phyloP scores from a whole-genome alignment of 1,140 invertebrate genomes.

The Drosophila setifemur region DNA sequence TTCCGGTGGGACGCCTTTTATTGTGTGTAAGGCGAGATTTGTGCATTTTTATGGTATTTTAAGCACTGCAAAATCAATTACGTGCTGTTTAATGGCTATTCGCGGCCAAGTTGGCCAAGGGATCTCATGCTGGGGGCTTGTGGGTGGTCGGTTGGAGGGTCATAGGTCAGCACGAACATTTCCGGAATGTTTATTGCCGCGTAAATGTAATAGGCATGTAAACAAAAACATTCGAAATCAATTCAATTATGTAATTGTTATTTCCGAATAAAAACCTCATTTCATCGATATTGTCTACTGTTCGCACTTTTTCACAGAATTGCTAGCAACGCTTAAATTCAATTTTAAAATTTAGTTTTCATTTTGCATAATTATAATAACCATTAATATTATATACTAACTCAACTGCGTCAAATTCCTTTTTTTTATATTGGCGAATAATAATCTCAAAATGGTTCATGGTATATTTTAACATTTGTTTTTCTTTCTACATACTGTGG shows the following conservation, averaged over 20 bases:
- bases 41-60: constrained; percentile 63
- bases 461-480: too few species aligned
- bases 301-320: too few species aligned
- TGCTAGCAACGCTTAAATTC: too few species aligned
- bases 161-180: neutral
- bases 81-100: constrained; percentile 49
- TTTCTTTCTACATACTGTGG: too few species aligned
- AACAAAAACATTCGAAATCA: constrained; percentile 14
- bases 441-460: too few species aligned
- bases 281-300: neutral
- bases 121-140: neutral
- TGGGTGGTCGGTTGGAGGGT: neutral
- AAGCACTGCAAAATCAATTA: constrained; percentile 66
- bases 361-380: too few species aligned
- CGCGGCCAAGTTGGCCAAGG: constrained; percentile 32
- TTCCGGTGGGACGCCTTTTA: constrained; percentile 31
- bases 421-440: too few species aligned
- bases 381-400: too few species aligned
- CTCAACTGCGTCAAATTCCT: too few species aligned
- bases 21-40: constrained; percentile 56
- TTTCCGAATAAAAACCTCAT: neutral
- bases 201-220: constrained; percentile 26
- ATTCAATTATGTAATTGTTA: constrained; percentile 18
- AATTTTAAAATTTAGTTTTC: too few species aligned
- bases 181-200: constrained; percentile 12